These are phyloP conservation scores for Diachasmimorpha longicaudata DNA, from an alignment of 1,140 invertebrate genomes.

Conservation along the genomic window DNA sequence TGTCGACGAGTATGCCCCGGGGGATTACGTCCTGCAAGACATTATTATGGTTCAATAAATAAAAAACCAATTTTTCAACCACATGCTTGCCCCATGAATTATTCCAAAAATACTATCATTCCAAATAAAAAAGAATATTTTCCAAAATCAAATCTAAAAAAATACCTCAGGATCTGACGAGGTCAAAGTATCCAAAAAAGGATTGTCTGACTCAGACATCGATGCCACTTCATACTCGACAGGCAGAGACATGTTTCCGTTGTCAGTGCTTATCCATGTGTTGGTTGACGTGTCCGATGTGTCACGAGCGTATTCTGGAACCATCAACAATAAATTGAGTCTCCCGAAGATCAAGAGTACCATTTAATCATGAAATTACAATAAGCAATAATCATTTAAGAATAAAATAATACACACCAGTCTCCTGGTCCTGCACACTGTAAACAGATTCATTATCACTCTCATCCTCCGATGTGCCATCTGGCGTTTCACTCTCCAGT, in stretches of 20 bases:
- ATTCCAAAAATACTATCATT: too few relatives aligned
- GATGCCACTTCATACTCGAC: slow-evolving; percentile 32
- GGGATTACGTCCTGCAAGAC: not conserved
- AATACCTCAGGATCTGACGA: slow-evolving; percentile 29
- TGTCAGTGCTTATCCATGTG: slow-evolving; percentile 29
- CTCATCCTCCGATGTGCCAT: slow-evolving; percentile 10
- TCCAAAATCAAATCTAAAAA: not conserved
- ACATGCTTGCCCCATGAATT: too few relatives aligned
- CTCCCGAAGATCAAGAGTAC: too few relatives aligned
- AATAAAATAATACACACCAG: slow-evolving; percentile 21
- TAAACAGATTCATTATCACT: slow-evolving; percentile 30
- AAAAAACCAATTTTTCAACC: too few relatives aligned
- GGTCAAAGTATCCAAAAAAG: slow-evolving; percentile 21
- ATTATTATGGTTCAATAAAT: too few relatives aligned
- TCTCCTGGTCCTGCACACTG: slow-evolving; percentile 31
- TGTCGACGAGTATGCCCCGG: slow-evolving; percentile 17
- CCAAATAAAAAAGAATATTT: not conserved
- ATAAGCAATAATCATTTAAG: not conserved
- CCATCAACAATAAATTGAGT: slow-evolving; percentile 5
- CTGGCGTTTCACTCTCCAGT: slow-evolving; percentile 29
- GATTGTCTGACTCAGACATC: slow-evolving; percentile 29
- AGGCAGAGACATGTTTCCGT: slow-evolving; percentile 15
- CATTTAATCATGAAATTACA: too few relatives aligned
- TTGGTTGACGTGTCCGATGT: slow-evolving; percentile 31
- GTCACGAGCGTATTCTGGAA: slow-evolving; percentile 28